A percentile compares a stretch with the other conserved stretches of the same genome.
Evolutionary conservation across 92 coral and sea anemone genomes (phyloP).

Genomic region (Meandrina meandrites): DNA sequence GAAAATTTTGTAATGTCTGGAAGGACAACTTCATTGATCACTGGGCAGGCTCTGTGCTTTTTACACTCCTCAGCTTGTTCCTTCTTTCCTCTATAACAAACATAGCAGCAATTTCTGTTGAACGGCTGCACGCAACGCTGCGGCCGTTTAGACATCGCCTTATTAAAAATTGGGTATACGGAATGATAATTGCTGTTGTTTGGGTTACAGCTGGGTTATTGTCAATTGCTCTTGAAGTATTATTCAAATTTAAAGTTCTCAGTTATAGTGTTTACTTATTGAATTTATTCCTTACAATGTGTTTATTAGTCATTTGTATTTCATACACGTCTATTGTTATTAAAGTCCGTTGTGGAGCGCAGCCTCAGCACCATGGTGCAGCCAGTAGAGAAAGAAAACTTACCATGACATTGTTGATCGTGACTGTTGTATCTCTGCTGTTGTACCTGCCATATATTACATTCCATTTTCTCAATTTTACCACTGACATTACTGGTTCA

Average conservation of each 20-base stretch:
- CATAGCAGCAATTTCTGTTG: background rate
- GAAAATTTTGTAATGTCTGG: background rate
- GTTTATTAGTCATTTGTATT: background rate
- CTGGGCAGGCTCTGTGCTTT: background rate
- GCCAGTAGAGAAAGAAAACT: background rate
- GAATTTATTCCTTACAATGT: background rate
- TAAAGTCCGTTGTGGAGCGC: background rate
- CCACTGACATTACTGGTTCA: background rate
- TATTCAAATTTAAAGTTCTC: too few species aligned
- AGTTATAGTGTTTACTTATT: too few species aligned
- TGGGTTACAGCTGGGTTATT: background rate
- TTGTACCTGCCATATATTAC: background rate
- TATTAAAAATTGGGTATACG: background rate
- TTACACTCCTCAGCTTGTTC: background rate
- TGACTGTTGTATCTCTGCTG: background rate
- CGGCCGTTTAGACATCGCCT: background rate
- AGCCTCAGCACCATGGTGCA: background rate
- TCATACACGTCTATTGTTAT: background rate
- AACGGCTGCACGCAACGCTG: background rate
- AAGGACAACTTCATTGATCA: background rate
- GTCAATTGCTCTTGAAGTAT: background rate
- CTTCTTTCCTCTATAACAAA: background rate
- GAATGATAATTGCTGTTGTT: background rate
- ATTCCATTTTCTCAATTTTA: background rate
- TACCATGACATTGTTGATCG: background rate